phyloP scores from a whole-genome alignment of 2,113 vertebrate species.

The Etheostoma cragini region DNA sequence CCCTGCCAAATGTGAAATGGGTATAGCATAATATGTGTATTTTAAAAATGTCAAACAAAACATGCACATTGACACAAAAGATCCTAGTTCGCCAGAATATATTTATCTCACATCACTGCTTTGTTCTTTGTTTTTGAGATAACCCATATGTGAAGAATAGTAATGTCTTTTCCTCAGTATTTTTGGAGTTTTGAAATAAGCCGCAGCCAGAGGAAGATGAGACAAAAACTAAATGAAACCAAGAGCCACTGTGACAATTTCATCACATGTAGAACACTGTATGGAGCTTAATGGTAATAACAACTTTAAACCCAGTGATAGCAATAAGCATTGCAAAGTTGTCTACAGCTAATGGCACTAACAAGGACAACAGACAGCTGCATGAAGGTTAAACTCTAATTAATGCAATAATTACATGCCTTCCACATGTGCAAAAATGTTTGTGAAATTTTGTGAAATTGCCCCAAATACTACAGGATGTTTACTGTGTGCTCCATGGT shows the following conservation, averaged over 20 bases:
- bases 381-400: conserved; percentile 47
- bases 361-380: not conserved
- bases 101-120: conserved; percentile 21
- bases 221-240: conserved; percentile 42
- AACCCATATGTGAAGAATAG: conserved; percentile 34
- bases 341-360: conserved; percentile 17
- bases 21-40: conserved; percentile 7
- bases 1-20: conserved; percentile 24
- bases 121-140: conserved; percentile 31
- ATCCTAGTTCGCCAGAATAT: conserved; percentile 21
- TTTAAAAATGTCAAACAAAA: conserved; percentile 22
- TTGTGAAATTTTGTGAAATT: conserved; percentile 27
- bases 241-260: conserved; percentile 39
- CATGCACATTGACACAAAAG: not conserved
- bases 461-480: conserved; percentile 26
- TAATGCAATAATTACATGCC: conserved; percentile 29
- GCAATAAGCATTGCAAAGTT: conserved; percentile 36
- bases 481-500: conserved; percentile 8
- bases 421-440: conserved; percentile 28
- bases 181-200: conserved; percentile 27
- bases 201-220: conserved; percentile 39
- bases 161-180: conserved; percentile 8
- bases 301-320: conserved; percentile 54
- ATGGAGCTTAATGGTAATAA: conserved; percentile 55
- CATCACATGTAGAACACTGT: conserved; percentile 38